Evolutionary conservation across 1,140 invertebrate species (phyloP).

Genomic region (Drosophila albomicans): DNA sequence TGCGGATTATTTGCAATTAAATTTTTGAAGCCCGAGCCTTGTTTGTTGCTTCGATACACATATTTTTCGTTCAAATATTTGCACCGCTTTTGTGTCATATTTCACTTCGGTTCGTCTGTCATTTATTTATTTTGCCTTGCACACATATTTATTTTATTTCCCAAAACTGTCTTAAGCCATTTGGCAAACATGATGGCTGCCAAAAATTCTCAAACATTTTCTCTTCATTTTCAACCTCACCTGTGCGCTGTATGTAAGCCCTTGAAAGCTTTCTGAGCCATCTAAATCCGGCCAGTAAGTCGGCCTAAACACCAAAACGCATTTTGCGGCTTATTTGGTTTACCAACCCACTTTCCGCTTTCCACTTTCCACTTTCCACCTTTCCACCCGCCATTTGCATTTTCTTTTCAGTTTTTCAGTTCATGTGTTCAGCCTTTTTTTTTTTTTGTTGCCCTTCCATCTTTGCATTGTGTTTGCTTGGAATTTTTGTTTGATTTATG

Average conservation of each 20-base stretch:
- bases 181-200: slow-evolving; percentile 24
- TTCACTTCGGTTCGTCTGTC: background rate
- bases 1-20: slow-evolving; percentile 58
- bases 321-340: slow-evolving; percentile 58
- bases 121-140: background rate
- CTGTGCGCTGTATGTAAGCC: slow-evolving; percentile 26
- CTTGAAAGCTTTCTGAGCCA: slow-evolving; percentile 59
- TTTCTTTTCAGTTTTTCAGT: slow-evolving; percentile 17
- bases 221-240: slow-evolving; percentile 20
- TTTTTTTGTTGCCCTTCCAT: background rate
- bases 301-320: slow-evolving; percentile 49
- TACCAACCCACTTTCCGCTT: background rate
- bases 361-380: background rate
- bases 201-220: slow-evolving; percentile 18
- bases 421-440: background rate
- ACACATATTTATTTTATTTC: slow-evolving; percentile 21
- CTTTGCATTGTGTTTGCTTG: slow-evolving; percentile 15
- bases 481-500: slow-evolving; percentile 37
- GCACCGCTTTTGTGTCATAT: slow-evolving; percentile 34
- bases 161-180: slow-evolving; percentile 11
- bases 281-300: slow-evolving; percentile 53
- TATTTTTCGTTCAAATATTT: slow-evolving; percentile 46
- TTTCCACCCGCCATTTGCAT: background rate
- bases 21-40: slow-evolving; percentile 18
- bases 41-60: no score